Conservation (phyloP, 2,888 invertebrate species). For the Drosophila neutralis region DNA sequence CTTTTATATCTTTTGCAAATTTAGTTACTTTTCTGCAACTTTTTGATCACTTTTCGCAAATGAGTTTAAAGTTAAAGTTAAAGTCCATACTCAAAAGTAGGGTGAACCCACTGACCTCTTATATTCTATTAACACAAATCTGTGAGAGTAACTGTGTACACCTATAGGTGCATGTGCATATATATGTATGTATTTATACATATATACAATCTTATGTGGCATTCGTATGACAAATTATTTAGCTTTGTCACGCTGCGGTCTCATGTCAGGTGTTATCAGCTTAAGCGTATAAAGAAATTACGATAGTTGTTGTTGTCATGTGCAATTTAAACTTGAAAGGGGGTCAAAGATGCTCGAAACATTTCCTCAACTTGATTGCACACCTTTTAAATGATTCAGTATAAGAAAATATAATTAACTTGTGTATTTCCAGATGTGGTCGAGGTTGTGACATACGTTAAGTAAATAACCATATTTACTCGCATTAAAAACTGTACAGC, state of each 20-base stretch:
- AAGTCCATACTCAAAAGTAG: not conserved
- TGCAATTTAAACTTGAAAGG: slow-evolving; percentile 13
- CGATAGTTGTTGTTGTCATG: slow-evolving; percentile 1
- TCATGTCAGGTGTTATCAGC: slow-evolving; percentile 29
- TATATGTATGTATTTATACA: not conserved
- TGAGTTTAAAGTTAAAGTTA: not conserved
- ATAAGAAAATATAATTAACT: not conserved
- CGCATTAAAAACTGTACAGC: slow-evolving; percentile 16
- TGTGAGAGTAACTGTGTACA: not conserved
- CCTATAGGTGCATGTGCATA: too few species aligned
- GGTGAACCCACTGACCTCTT: slow-evolving; percentile 27
- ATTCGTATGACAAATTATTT: not conserved
- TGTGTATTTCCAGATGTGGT: not conserved
- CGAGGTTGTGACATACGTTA: not conserved
- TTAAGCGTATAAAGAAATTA: not conserved
- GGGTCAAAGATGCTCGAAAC: slow-evolving; percentile 4
- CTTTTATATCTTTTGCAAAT: not conserved
- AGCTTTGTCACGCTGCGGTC: slow-evolving; percentile 9
- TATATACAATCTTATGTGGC: not conserved
- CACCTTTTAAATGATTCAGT: not conserved
- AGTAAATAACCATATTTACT: slow-evolving; percentile 27
- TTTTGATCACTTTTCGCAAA: slow-evolving; percentile 12
- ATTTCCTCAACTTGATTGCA: not conserved
- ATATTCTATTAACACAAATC: not conserved
- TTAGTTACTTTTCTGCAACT: slow-evolving; percentile 1